phyloP scores from a whole-genome alignment of 2,888 invertebrate species.

The Torymus auratus region DNA sequence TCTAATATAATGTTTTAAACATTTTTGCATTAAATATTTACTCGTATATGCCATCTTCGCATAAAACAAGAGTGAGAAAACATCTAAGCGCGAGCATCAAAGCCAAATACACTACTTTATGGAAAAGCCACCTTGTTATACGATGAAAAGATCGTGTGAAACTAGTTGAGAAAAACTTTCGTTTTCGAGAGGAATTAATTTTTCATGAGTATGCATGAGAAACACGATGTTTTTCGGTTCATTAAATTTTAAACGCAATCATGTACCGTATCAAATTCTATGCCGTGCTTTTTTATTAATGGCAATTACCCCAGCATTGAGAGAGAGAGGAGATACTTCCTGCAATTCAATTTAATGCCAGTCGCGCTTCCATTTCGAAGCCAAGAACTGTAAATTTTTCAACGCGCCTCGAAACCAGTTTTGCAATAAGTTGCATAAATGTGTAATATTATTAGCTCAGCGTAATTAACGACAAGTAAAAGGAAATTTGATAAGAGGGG shows the following conservation, averaged over 20 bases:
- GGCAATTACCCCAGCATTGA: neutral
- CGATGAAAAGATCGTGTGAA: neutral
- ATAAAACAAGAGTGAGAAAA: too few species aligned
- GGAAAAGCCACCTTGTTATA: too few species aligned
- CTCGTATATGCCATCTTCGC: too few species aligned
- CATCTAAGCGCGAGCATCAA: too few species aligned
- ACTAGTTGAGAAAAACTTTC: conserved; percentile 3
- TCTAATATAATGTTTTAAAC: too few species aligned
- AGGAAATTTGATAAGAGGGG: neutral
- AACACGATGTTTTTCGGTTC: conserved; percentile 6
- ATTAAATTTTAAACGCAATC: conserved; percentile 37
- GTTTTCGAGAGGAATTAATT: conserved; percentile 22
- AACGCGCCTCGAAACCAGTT: neutral
- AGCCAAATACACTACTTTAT: too few species aligned
- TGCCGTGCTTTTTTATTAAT: conserved; percentile 9
- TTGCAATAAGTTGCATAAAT: conserved; percentile 5
- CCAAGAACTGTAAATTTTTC: neutral
- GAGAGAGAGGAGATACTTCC: conserved; percentile 19
- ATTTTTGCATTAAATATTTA: too few species aligned
- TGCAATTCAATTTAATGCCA: conserved; percentile 17
- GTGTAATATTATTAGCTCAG: neutral
- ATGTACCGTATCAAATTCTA: conserved; percentile 12
- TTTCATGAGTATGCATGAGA: conserved; percentile 17
- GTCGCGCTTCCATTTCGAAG: conserved; percentile 4
- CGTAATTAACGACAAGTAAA: neutral